phyloP scores from a whole-genome alignment of 2,888 invertebrate genomes.

The Xanthorhoe designata region DNA sequence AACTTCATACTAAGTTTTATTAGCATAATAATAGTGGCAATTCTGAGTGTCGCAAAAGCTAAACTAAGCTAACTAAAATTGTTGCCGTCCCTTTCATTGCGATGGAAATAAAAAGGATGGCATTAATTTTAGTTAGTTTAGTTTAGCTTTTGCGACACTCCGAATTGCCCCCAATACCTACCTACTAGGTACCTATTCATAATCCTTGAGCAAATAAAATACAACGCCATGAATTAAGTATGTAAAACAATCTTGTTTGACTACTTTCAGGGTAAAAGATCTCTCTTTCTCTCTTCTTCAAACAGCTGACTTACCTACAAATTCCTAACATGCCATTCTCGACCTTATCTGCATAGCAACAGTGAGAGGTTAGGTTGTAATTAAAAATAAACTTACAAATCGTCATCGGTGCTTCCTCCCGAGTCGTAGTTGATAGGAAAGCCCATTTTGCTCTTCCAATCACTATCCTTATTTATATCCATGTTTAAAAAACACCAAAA shows the following conservation, averaged over 20 bases:
- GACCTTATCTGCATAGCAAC: not conserved
- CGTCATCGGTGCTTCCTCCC: slow-evolving; percentile 80
- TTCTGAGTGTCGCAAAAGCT: no score
- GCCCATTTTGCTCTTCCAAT: slow-evolving; percentile 81
- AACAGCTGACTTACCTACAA: slow-evolving; percentile 29
- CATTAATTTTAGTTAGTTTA: no score
- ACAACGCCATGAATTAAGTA: not conserved
- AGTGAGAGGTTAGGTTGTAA: slow-evolving; percentile 11
- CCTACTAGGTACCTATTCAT: no score
- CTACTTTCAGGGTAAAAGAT: not conserved
- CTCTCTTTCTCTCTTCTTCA: not conserved
- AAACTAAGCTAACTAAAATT: no score
- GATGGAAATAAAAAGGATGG: no score
- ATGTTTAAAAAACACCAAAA: slow-evolving; percentile 56
- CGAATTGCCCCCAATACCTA: no score
- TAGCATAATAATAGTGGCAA: no score
- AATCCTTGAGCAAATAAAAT: no score
- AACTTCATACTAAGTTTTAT: no score
- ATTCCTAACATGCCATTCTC: not conserved
- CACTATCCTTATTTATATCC: slow-evolving; percentile 70
- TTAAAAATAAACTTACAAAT: slow-evolving; percentile 68
- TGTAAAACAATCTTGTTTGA: not conserved
- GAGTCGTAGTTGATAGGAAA: slow-evolving; percentile 81
- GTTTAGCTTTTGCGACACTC: no score
- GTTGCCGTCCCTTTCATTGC: no score